Conservation (phyloP, 1,140 invertebrate species). For the Pachyrhynchus sulphureomaculatus region DNA sequence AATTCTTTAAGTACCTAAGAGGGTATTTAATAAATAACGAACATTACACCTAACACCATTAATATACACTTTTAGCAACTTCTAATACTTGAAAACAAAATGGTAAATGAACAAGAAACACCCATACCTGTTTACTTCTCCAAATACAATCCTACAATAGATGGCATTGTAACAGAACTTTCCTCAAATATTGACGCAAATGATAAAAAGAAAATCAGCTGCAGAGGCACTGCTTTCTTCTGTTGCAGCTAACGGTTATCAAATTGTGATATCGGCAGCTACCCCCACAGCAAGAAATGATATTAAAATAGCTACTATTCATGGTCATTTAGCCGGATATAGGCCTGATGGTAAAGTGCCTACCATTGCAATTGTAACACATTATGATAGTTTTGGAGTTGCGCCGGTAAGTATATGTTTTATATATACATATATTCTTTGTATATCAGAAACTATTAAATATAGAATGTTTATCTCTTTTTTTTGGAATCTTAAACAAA, state of each 20-base stretch:
- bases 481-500: too few species aligned
- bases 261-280: slow-evolving; percentile 74
- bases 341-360: slow-evolving; percentile 77
- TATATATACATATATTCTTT: neutral
- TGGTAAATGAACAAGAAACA: slow-evolving; percentile 75
- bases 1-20: too few species aligned
- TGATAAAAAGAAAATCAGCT: slow-evolving; percentile 64
- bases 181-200: slow-evolving; percentile 50
- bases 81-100: slow-evolving; percentile 76
- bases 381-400: slow-evolving; percentile 88
- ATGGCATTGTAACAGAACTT: slow-evolving; percentile 76
- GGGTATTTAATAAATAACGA: too few species aligned
- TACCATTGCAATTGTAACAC: slow-evolving; percentile 86
- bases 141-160: slow-evolving; percentile 69
- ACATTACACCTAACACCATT: too few species aligned
- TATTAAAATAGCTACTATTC: slow-evolving; percentile 77
- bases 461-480: too few species aligned
- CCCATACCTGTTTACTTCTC: slow-evolving; percentile 90
- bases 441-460: neutral
- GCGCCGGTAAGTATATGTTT: slow-evolving; percentile 73
- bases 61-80: slow-evolving; percentile 72
- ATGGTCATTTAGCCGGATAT: slow-evolving; percentile 83
- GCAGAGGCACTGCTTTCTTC: slow-evolving; percentile 79
- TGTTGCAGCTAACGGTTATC: slow-evolving; percentile 90
- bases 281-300: slow-evolving; percentile 72